A percentile compares a stretch with the other conserved stretches of the same genome.
Conservation (phyloP, 2,797 vertebrate species). For the Sebastes miniatus region DNA sequence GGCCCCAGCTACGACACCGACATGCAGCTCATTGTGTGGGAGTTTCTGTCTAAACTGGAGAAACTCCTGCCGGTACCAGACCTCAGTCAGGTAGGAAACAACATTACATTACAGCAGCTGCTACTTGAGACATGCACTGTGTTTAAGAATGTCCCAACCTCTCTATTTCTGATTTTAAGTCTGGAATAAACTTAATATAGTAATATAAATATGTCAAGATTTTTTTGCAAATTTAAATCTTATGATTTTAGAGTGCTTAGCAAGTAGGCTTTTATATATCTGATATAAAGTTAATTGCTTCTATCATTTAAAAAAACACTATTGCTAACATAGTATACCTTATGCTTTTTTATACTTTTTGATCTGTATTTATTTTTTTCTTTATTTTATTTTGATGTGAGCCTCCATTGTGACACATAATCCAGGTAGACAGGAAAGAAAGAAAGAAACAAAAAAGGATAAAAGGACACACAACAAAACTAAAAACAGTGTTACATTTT, state of each 20-base stretch:
- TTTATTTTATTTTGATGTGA: too few species aligned
- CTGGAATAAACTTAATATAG: not conserved
- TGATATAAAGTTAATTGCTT: not conserved
- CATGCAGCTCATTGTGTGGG: constrained; percentile 72
- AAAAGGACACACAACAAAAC: too few species aligned
- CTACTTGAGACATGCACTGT: not conserved
- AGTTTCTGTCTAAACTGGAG: constrained; percentile 72
- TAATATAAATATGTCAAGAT: too few species aligned
- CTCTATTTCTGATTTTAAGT: not conserved
- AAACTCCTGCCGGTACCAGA: constrained; percentile 69
- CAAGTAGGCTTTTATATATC: not conserved
- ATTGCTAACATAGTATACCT: not conserved
- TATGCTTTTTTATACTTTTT: too few species aligned
- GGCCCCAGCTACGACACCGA: constrained; percentile 60
- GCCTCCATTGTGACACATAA: too few species aligned
- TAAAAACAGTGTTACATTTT: too few species aligned
- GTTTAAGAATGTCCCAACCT: not conserved
- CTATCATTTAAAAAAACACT: not conserved
- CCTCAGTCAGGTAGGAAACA: constrained; percentile 61
- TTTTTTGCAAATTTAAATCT: not conserved
- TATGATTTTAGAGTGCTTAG: not conserved
- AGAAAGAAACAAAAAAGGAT: too few species aligned
- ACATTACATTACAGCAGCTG: not conserved
- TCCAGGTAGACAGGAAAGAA: too few species aligned
- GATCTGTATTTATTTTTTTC: too few species aligned